These are phyloP conservation scores for Globodera ellingtonae DNA, from an alignment of 1,140 invertebrate species.

Conservation along the genomic window DNA sequence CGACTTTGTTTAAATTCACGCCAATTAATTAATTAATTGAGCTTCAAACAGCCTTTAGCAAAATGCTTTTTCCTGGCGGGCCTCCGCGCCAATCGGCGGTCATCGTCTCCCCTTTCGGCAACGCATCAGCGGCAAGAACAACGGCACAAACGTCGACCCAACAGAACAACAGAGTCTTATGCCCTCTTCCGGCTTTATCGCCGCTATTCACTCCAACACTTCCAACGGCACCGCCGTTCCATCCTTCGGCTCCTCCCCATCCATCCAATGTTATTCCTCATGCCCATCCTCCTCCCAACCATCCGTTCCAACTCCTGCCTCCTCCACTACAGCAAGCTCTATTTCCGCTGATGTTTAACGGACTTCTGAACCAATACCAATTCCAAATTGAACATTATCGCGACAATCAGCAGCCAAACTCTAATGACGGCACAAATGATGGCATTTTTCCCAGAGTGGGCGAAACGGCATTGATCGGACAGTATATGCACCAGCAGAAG, in stretches of 20 bases:
- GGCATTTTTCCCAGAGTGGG: background rate
- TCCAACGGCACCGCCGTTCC: background rate
- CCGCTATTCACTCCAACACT: background rate
- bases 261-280: background rate
- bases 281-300: no score
- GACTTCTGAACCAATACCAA: background rate
- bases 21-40: no score
- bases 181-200: background rate
- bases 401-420: background rate
- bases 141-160: background rate
- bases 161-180: no score
- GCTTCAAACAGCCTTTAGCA: background rate
- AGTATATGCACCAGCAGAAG: background rate
- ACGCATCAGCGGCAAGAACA: background rate
- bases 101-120: background rate
- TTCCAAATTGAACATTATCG: background rate
- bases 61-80: background rate
- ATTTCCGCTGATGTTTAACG: background rate
- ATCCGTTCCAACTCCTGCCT: background rate
- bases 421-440: background rate
- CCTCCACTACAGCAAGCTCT: background rate
- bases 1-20: no score
- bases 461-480: conserved; percentile 3
- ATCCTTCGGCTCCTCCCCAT: background rate
- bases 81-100: no score